Percentiles rank a stretch among this genome's conserved stretches.
Evolutionary conservation across 2,888 invertebrate genomes (phyloP).

Genomic region (Eristalis arbustorum): DNA sequence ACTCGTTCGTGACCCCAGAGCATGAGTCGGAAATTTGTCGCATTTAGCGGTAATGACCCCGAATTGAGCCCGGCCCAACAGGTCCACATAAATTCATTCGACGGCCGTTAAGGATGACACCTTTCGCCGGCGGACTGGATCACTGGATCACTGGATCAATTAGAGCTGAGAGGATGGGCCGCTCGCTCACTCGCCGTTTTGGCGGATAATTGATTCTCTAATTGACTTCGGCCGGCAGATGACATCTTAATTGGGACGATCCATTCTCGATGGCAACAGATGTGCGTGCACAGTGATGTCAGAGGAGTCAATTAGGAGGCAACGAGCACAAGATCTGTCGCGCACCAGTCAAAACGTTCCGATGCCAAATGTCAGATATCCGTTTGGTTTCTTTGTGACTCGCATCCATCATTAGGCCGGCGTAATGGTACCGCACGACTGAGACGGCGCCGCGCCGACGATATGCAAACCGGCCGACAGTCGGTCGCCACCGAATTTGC

Average conservation of each 20-base stretch:
- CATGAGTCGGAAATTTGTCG: slow-evolving; percentile 26
- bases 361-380: slow-evolving; percentile 57
- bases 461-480: slow-evolving; percentile 6
- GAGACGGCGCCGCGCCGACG: neutral
- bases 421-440: slow-evolving; percentile 15
- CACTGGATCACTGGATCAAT: neutral
- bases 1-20: neutral
- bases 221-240: slow-evolving; percentile 16
- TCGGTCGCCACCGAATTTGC: neutral
- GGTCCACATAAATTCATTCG: slow-evolving; percentile 35
- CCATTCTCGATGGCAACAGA: slow-evolving; percentile 1
- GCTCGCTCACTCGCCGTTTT: neutral
- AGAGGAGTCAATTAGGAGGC: slow-evolving; percentile 9
- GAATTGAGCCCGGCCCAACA: slow-evolving; percentile 24
- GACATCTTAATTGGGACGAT: neutral
- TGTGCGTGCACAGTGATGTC: neutral
- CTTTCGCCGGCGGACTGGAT: slow-evolving; percentile 14
- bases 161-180: neutral
- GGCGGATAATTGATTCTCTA: slow-evolving; percentile 24
- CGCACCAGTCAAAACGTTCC: slow-evolving; percentile 33
- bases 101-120: slow-evolving; percentile 41
- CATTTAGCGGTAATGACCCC: slow-evolving; percentile 53
- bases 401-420: slow-evolving; percentile 33
- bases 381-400: slow-evolving; percentile 1
- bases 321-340: neutral